A percentile compares a stretch with the other conserved stretches of the same genome.
These are phyloP conservation scores for Spermophilus dauricus DNA, from an alignment of 2,113 vertebrate genomes.

Conservation along the genomic window DNA sequence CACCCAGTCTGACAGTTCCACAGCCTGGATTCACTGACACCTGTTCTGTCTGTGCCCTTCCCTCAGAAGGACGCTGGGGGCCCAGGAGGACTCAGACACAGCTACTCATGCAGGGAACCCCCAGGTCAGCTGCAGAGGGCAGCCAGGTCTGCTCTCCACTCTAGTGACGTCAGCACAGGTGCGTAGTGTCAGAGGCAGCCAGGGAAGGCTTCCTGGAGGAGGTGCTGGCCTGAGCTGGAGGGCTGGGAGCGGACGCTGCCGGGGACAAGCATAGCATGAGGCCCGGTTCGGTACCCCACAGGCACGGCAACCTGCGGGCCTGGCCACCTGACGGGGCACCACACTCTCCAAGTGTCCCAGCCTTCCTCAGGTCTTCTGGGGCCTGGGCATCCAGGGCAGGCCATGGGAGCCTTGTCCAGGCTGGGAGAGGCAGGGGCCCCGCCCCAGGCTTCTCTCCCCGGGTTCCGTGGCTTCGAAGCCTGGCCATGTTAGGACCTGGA, in stretches of 20 bases:
- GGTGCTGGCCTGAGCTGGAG: background rate
- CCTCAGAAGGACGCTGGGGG: background rate
- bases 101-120: background rate
- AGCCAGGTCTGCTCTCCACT: background rate
- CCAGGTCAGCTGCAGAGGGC: background rate
- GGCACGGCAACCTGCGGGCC: background rate
- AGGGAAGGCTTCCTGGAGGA: constrained; percentile 46
- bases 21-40: background rate
- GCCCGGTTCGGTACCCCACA: background rate
- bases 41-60: background rate
- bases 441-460: background rate
- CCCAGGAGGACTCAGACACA: background rate
- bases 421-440: too few species aligned
- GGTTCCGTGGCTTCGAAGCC: background rate
- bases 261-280: background rate
- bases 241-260: background rate
- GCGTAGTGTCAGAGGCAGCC: background rate
- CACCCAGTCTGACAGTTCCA: background rate
- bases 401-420: fast-evolving
- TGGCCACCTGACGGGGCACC: background rate
- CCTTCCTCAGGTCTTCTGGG: background rate
- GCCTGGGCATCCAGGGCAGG: background rate
- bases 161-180: background rate
- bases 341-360: background rate
- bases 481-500: background rate